Percentiles rank a stretch among this genome's conserved stretches.
Evolutionary conservation across 1,140 invertebrate genomes (phyloP).

Genomic region (Formica selysi): DNA sequence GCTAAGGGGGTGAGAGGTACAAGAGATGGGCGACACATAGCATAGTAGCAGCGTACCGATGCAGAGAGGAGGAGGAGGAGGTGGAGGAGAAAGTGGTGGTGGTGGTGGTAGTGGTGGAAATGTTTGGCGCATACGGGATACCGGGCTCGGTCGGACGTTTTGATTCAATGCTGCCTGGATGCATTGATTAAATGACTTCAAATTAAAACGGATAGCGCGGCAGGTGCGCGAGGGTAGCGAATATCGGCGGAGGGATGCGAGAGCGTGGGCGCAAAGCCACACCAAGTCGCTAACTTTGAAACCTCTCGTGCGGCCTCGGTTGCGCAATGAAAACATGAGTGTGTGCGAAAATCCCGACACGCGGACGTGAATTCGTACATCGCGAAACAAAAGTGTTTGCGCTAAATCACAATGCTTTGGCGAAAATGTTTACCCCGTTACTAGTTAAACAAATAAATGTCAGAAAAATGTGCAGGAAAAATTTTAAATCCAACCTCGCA

Average conservation of each 20-base stretch:
- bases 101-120: conserved; percentile 21
- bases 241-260: conserved; percentile 23
- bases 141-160: conserved; percentile 69
- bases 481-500: neutral
- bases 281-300: conserved; percentile 49
- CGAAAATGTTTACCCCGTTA: neutral
- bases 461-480: neutral
- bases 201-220: conserved; percentile 75
- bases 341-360: conserved; percentile 29
- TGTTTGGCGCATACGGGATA: conserved; percentile 61
- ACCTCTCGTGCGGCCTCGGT: conserved; percentile 11
- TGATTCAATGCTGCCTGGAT: conserved; percentile 73
- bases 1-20: conserved; percentile 14
- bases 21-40: conserved; percentile 51
- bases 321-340: conserved; percentile 18
- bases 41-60: conserved; percentile 13
- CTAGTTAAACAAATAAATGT: neutral
- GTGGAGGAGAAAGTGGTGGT: neutral
- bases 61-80: neutral
- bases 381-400: neutral
- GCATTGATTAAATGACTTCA: conserved; percentile 79
- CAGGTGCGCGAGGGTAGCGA: conserved; percentile 64
- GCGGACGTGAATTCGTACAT: neutral
- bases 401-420: conserved; percentile 10
- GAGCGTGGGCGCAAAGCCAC: conserved; percentile 49